Evolutionary conservation across 2,113 vertebrate genomes (phyloP), one percentile per base, ranked within the genome.

Genomic region (Tauraco erythrolophus): DNA sequence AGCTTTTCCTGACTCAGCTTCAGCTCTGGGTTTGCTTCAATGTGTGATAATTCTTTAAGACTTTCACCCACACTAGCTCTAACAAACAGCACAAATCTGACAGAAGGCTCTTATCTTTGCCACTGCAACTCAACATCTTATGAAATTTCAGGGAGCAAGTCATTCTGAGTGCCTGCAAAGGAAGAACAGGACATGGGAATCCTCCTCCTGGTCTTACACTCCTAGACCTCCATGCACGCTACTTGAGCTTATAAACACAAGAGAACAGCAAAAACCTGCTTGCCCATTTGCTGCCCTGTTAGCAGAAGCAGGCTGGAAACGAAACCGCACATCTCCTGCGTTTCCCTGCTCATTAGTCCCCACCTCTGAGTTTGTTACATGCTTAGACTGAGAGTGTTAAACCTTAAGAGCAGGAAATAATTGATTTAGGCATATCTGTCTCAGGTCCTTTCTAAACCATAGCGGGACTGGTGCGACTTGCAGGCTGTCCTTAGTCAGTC

Each of bases 201-300:
- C 9, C 58, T 81, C 50, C 24, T 82, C 33, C 27, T 53, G 37
- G 8, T 19, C 11, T 88, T 30, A 45, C 11, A 23, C 5, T 53
- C 30, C 33, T 18, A 8, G 5, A 48, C 6, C 9, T 3, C 5
- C 14, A 11, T 1, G 6, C 37, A 53, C 12, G 4, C 8, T 61
- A 16, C 28, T 14, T 41, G 41, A 50, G 17, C 41, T n/a, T 30
- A 12, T 41, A 69, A 70, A 46, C 7, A 6, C 3, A 13, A 33
- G 14, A 84, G 48, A 61, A 56, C 18, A 78, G 54, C 22, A 69
- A 79, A 51, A 58, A 25, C 7, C 22, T 53, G 22, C 54, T 57
- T 76, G 43, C 14, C 46, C 1, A 0, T 24, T 62, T 50, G 28
- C 51, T 84, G 51, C 33, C 56, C 80, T 48, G 13, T 10, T 57